Evolutionary conservation across 2,113 vertebrate genomes (phyloP), one percentile per base, ranked within the genome.

Genomic region (Chloebia gouldiae): DNA sequence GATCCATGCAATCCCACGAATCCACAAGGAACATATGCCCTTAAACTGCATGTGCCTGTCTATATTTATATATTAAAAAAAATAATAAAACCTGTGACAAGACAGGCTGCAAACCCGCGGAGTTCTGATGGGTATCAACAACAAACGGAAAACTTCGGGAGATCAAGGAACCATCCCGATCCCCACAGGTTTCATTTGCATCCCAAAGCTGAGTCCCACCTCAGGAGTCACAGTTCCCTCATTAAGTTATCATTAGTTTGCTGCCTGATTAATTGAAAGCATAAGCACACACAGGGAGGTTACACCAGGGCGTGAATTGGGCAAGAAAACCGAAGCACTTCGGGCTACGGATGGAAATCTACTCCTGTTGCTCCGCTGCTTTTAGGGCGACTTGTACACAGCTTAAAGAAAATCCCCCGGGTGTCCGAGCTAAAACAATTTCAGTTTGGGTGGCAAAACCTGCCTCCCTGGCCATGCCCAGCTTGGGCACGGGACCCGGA

Each of bases 241-340:
- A 66, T n/a, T 17, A 81, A 75, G 47, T 84, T 33, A 30, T 13
- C 86, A 10, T 63, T 51, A 66, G 22, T 69, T 59, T 24, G 35
- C 82, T 54, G 65, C 83, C 77, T 73, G 63, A 66, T 85, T 76
- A 76, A 89, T 81, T 91, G 51, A 39, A 86, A 87, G 51, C 47
- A 13, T 4, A 25, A 71, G 37, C 54, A 66, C 65, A 57, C 0
- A 21, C 76, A 47, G 40, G 64, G 66, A 70, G 20, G 33, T 70
- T 4, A 51, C n/a, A 79, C 25, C 77, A 27, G 72, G 76, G 16
- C 53, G n/a, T 9, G 25, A 73, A 59, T 1, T 1, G 51, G 53
- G 49, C 39, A 50, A 70, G 63, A 42, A 53, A 88, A 10, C 70
- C 39, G 11, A 89, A 57, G 14, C 14, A 1, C 54, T 72, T 10